These are phyloP conservation scores for Mesodorylaimus sp. DNA, from an alignment of 2,888 invertebrate genomes.

Conservation along the genomic window DNA sequence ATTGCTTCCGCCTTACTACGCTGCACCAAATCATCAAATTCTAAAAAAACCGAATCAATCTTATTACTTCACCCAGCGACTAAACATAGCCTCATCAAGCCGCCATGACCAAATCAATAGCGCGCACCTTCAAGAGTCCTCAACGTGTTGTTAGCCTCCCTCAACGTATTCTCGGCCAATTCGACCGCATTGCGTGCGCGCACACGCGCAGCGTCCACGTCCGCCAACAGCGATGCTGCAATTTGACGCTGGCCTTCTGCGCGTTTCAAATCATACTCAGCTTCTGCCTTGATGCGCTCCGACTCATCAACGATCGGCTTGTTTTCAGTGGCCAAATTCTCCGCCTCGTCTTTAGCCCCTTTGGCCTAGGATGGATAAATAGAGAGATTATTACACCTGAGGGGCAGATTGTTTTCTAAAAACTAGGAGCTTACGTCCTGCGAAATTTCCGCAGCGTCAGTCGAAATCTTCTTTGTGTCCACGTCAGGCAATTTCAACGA, in stretches of 20 bases:
- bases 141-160: conserved; percentile 58
- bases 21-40: conserved; percentile 70
- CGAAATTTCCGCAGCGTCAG: conserved; percentile 39
- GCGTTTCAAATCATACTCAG: conserved; percentile 35
- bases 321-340: conserved; percentile 38
- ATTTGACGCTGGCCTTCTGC: conserved; percentile 53
- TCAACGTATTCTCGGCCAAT: conserved; percentile 58
- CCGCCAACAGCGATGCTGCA: conserved; percentile 56
- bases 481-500: conserved; percentile 57
- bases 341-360: conserved; percentile 21
- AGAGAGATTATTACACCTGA: background rate
- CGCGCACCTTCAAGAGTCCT: conserved; percentile 47
- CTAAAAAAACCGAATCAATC: conserved; percentile 20
- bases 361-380: conserved; percentile 6
- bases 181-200: conserved; percentile 64
- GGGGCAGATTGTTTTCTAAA: too few species aligned
- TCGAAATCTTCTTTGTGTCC: conserved; percentile 42
- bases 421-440: conserved; percentile 41
- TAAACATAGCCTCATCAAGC: too few species aligned
- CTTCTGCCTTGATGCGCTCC: conserved; percentile 42
- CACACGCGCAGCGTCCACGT: conserved; percentile 47
- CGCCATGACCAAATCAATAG: too few species aligned
- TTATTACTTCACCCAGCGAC: too few species aligned
- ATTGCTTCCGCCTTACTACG: conserved; percentile 59
- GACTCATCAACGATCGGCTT: conserved; percentile 41